Conservation (phyloP, 2,113 vertebrate species). For the Nothobranchius furzeri region DNA sequence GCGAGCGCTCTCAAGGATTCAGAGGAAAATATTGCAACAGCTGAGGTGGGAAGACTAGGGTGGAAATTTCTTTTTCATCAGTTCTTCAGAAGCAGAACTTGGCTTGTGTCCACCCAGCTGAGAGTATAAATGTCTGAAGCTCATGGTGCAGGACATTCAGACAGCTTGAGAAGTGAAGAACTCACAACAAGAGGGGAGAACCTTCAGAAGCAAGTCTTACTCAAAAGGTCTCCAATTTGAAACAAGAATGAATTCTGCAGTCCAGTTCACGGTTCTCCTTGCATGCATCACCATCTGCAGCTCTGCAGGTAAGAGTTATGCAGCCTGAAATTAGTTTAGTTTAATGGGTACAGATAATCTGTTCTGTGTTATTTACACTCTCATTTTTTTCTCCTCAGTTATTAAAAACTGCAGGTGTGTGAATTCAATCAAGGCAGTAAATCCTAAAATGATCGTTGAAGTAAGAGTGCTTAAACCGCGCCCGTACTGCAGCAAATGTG, state of each 20-base stretch:
- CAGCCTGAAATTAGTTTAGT: background rate
- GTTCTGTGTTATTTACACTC: background rate
- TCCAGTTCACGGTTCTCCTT: conserved; percentile 26
- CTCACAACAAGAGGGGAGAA: background rate
- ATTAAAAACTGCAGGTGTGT: background rate
- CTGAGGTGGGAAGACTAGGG: no score
- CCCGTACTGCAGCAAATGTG: conserved; percentile 14
- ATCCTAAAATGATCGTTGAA: accelerated
- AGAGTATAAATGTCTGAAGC: background rate
- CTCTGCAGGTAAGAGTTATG: conserved; percentile 14
- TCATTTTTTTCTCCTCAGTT: conserved; percentile 3
- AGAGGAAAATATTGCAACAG: no score
- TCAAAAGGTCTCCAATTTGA: background rate
- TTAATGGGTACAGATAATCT: background rate
- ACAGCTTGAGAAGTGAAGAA: background rate
- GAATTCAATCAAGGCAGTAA: accelerated
- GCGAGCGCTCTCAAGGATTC: no score
- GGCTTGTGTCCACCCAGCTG: background rate
- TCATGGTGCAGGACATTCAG: background rate
- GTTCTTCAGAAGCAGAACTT: no score
- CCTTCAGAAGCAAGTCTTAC: background rate
- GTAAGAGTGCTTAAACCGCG: accelerated
- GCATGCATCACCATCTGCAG: background rate
- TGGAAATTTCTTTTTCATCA: no score
- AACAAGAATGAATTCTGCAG: conserved; percentile 25